Conservation (phyloP, 2,888 invertebrate species). For the Chrysodeixis includens region DNA sequence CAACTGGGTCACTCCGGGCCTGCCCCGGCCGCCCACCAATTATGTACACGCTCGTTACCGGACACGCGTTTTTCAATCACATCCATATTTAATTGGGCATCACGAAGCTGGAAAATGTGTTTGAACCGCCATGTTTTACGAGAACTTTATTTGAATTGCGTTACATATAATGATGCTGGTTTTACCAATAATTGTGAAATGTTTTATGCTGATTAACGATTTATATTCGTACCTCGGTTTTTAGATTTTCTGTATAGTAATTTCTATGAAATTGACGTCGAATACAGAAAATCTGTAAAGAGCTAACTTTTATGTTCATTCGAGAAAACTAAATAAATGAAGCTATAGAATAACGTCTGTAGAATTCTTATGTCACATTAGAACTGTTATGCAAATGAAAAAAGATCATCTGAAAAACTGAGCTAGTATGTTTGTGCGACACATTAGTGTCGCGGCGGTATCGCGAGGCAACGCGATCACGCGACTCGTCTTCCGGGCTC, state of each 20-base stretch:
- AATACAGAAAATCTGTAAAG: background rate
- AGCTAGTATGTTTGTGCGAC: background rate
- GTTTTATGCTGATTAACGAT: conserved; percentile 17
- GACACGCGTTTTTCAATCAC: conserved; percentile 90
- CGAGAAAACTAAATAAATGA: background rate
- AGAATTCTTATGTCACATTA: background rate
- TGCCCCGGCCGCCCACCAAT: conserved; percentile 85
- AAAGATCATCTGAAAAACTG: background rate
- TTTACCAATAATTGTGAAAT: conserved; percentile 43
- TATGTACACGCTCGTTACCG: conserved; percentile 90
- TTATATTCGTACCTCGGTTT: background rate
- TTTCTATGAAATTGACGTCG: background rate
- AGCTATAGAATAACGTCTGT: background rate
- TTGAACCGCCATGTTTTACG: conserved; percentile 83
- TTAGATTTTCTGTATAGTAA: background rate
- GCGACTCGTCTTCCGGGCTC: conserved; percentile 73
- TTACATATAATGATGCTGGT: conserved; percentile 58
- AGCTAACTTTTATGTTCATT: background rate
- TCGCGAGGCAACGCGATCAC: conserved; percentile 58
- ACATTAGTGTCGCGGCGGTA: conserved; percentile 25
- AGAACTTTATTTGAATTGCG: conserved; percentile 76
- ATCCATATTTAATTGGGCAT: conserved; percentile 90
- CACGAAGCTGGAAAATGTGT: conserved; percentile 87
- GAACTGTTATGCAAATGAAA: conserved; percentile 3
- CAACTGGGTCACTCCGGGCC: conserved; percentile 88